phyloP scores from a whole-genome alignment of 2,797 vertebrate genomes.

The Florisuga fusca region DNA sequence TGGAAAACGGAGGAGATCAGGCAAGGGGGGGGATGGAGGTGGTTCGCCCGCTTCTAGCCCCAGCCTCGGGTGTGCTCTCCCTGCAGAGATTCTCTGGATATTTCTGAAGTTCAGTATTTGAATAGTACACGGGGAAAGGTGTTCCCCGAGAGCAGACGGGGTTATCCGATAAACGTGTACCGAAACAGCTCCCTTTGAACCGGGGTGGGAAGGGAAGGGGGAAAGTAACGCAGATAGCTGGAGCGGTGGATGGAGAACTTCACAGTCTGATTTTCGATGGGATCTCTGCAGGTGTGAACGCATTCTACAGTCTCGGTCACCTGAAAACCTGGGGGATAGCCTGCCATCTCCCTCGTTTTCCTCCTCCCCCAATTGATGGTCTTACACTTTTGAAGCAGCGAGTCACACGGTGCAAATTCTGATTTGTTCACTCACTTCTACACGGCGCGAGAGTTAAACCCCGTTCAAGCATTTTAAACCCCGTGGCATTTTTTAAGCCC shows the following conservation, averaged over 20 bases:
- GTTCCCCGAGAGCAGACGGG: background rate
- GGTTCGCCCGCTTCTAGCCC: background rate
- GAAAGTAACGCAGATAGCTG: background rate
- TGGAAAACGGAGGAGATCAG: background rate
- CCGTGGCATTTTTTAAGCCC: background rate
- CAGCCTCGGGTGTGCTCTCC: background rate
- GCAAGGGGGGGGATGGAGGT: background rate
- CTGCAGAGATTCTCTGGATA: background rate
- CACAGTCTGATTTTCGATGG: background rate
- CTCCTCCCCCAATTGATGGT: no score
- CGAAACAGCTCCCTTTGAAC: background rate
- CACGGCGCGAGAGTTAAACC: background rate
- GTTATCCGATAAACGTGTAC: background rate
- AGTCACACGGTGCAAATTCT: background rate
- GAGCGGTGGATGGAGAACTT: background rate
- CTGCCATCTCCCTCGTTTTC: background rate
- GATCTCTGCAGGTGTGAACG: background rate
- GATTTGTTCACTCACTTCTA: background rate
- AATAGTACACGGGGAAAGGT: accelerated
- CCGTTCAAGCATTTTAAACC: no score
- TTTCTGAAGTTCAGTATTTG: background rate
- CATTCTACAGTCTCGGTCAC: background rate
- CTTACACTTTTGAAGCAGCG: background rate
- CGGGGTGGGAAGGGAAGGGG: background rate
- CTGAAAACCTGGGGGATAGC: background rate